Evolutionary conservation across 1,140 invertebrate species (phyloP).

Genomic region (Streblospio benedicti): DNA sequence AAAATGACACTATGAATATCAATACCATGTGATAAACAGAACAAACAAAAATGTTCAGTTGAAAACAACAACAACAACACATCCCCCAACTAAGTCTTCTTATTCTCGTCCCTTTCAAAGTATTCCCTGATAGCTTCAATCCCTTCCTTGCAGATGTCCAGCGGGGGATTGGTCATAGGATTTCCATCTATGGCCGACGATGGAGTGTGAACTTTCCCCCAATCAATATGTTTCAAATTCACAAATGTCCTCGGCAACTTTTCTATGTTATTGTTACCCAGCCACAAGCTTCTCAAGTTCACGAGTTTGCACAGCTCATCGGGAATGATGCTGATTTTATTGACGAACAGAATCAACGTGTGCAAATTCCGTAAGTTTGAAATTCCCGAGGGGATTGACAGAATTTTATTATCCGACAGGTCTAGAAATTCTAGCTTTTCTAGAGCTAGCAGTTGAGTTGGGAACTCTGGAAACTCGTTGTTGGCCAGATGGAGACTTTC

Average conservation of each 20-base stretch:
- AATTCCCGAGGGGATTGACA: slow-evolving; percentile 32
- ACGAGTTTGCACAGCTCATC: slow-evolving; percentile 36
- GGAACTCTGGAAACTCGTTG: slow-evolving; percentile 40
- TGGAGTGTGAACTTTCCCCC: slow-evolving; percentile 32
- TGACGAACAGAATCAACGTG: slow-evolving; percentile 39
- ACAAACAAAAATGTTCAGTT: no score
- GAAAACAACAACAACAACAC: no score
- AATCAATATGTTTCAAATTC: slow-evolving; percentile 38
- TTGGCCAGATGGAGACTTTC: slow-evolving; percentile 44
- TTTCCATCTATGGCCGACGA: slow-evolving; percentile 43
- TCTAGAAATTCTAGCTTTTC: slow-evolving; percentile 41
- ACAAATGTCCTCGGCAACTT: slow-evolving; percentile 38
- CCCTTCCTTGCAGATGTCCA: slow-evolving; percentile 42
- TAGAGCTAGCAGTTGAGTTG: slow-evolving; percentile 30
- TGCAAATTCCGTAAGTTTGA: slow-evolving; percentile 36
- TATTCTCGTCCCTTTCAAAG: no score
- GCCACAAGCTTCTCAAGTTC: slow-evolving; percentile 39
- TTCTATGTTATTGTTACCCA: slow-evolving; percentile 40
- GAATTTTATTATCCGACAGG: slow-evolving; percentile 36
- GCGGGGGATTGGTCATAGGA: slow-evolving; percentile 38
- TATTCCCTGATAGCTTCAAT: slow-evolving; percentile 24
- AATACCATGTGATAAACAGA: no score
- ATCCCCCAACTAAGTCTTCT: no score
- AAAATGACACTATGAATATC: no score
- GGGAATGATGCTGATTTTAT: slow-evolving; percentile 37